phyloP scores from a whole-genome alignment of 2,113 vertebrate species.

The Stomatorhinus ivindoensis region DNA sequence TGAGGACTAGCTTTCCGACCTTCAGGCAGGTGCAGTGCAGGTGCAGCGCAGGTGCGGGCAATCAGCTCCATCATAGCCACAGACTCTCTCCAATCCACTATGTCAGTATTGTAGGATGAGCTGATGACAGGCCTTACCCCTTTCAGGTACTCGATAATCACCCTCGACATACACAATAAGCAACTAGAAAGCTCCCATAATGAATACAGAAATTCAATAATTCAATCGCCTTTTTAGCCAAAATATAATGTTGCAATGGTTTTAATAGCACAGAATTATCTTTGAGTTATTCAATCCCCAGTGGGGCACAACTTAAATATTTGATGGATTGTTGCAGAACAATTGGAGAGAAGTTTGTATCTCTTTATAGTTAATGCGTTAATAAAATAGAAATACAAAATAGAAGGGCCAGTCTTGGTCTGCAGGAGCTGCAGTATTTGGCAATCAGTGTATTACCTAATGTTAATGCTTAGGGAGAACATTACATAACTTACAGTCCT shows the following conservation, averaged over 20 bases:
- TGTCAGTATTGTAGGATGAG: background rate
- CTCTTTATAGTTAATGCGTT: background rate
- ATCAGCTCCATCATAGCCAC: background rate
- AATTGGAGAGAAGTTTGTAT: background rate
- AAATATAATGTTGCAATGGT: background rate
- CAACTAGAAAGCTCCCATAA: slow-evolving; percentile 1
- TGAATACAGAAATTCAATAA: slow-evolving; percentile 2
- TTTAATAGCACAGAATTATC: background rate
- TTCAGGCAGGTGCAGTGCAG: background rate
- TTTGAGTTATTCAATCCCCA: background rate
- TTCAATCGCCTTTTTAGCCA: background rate
- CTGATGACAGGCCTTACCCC: background rate
- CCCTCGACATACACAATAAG: background rate
- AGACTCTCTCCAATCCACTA: background rate
- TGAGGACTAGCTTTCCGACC: background rate
- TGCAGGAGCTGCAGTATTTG: background rate
- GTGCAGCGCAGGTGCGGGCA: background rate
- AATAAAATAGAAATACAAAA: background rate
- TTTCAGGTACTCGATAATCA: background rate
- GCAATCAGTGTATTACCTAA: background rate
- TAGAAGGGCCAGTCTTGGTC: background rate
- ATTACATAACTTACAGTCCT: background rate
- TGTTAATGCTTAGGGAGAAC: background rate
- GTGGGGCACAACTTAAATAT: background rate
- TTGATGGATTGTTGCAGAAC: background rate